phyloP scores from a whole-genome alignment of 2,113 vertebrate genomes.

The Bubo bubo region DNA sequence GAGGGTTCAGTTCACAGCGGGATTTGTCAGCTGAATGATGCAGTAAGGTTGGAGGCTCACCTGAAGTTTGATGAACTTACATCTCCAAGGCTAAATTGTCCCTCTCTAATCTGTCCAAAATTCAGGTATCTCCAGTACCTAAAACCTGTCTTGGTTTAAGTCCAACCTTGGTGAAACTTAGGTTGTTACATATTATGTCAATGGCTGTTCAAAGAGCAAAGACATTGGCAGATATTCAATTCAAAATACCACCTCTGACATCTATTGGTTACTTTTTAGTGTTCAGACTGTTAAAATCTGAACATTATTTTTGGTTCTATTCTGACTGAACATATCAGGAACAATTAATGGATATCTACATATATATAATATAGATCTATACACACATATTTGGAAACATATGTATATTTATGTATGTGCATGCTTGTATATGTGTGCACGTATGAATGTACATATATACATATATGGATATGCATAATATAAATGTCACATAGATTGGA shows the following conservation, averaged over 20 bases:
- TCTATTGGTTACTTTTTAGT: background rate
- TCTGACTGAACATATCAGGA: background rate
- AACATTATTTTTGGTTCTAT: background rate
- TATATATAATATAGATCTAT: background rate
- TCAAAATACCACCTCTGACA: background rate
- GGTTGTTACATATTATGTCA: background rate
- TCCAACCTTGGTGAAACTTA: background rate
- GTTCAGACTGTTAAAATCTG: background rate
- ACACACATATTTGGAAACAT: background rate
- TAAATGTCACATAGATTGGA: background rate
- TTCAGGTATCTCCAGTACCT: background rate
- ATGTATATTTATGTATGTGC: no score
- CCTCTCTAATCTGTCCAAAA: background rate
- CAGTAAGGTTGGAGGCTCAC: background rate
- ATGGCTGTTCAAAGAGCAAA: background rate
- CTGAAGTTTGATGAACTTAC: background rate
- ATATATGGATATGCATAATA: background rate
- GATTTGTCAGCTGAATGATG: background rate
- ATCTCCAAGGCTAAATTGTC: background rate
- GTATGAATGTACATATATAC: background rate
- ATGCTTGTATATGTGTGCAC: background rate
- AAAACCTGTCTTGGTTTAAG: background rate
- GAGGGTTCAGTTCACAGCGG: background rate
- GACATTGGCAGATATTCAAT: background rate
- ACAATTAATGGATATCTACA: background rate